Percentiles rank a stretch among this genome's conserved stretches.
phyloP scores from a whole-genome alignment of 1,140 invertebrate species.

The Protaetia brevitarsis region DNA sequence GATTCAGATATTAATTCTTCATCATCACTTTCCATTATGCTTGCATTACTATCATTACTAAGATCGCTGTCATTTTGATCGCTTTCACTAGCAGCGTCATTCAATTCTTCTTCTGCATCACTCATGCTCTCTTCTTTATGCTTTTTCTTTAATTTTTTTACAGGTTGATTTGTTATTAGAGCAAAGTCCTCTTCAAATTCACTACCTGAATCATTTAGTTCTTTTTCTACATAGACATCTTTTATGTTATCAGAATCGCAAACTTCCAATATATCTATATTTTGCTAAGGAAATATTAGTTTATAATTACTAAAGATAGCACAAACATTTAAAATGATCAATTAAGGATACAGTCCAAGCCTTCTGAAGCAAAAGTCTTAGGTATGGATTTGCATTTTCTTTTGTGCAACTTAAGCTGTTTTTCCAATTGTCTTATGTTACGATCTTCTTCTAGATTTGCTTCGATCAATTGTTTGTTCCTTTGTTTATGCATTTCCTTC shows the following conservation, averaged over 20 bases:
- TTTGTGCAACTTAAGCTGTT: slow-evolving; percentile 80
- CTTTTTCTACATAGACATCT: slow-evolving; percentile 60
- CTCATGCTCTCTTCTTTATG: slow-evolving; percentile 29
- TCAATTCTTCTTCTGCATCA: slow-evolving; percentile 34
- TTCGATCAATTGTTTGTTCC: slow-evolving; percentile 61
- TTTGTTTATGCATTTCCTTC: slow-evolving; percentile 56
- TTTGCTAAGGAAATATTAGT: slow-evolving; percentile 26
- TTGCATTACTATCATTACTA: slow-evolving; percentile 33
- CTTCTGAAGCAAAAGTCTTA: slow-evolving; percentile 76
- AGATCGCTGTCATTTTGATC: no score
- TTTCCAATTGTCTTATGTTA: slow-evolving; percentile 76
- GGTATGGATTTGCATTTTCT: slow-evolving; percentile 70
- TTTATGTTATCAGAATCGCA: slow-evolving; percentile 71
- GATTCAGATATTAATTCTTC: slow-evolving; percentile 36
- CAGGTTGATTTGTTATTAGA: slow-evolving; percentile 38
- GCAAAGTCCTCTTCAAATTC: slow-evolving; percentile 66
- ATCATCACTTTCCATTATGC: slow-evolving; percentile 34
- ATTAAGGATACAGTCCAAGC: slow-evolving; percentile 81
- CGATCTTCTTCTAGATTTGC: slow-evolving; percentile 78
- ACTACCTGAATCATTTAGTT: slow-evolving; percentile 58
- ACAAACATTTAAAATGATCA: slow-evolving; percentile 30
- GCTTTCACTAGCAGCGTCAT: slow-evolving; percentile 29
- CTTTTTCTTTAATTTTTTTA: slow-evolving; percentile 27
- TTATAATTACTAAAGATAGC: neutral
- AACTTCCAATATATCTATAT: slow-evolving; percentile 71